Evolutionary conservation across 2,113 vertebrate genomes (phyloP).

Genomic region (Lamprotornis superbus): DNA sequence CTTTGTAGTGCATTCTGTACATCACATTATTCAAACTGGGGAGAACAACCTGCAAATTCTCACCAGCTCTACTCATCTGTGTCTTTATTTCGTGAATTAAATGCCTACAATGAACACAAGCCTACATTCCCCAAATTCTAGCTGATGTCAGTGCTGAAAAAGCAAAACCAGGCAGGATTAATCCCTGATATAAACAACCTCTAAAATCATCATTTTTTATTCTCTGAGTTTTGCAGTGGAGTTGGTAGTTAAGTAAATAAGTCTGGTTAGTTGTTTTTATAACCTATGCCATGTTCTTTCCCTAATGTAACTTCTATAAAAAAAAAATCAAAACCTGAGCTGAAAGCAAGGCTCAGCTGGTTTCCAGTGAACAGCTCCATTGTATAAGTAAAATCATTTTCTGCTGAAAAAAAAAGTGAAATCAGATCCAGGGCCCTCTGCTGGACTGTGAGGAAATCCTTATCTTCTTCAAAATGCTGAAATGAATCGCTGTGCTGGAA

Average conservation of each 20-base stretch:
- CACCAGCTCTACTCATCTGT: background rate
- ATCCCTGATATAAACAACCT: background rate
- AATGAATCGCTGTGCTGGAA: background rate
- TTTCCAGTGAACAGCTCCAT: background rate
- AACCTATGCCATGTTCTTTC: background rate
- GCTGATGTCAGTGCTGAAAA: constrained; percentile 40
- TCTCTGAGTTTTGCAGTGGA: background rate
- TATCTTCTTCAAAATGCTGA: background rate
- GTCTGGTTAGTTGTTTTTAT: background rate
- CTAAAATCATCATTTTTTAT: background rate
- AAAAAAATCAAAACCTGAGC: background rate
- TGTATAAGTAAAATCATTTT: background rate
- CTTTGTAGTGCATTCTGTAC: constrained; percentile 8
- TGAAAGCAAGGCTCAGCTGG: background rate
- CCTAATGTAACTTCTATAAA: background rate
- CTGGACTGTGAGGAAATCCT: background rate
- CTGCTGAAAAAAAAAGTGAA: background rate
- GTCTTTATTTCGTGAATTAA: constrained; percentile 9
- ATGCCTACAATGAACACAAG: background rate
- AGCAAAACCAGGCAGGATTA: constrained; percentile 7
- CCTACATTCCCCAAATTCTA: background rate
- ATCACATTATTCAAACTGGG: background rate
- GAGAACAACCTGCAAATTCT: background rate
- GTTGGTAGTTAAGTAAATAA: background rate
- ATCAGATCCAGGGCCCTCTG: constrained; percentile 9